Base-by-base conservation (phyloP, 2,888 invertebrate species). In the Willowsia nigromaculata region DNA sequence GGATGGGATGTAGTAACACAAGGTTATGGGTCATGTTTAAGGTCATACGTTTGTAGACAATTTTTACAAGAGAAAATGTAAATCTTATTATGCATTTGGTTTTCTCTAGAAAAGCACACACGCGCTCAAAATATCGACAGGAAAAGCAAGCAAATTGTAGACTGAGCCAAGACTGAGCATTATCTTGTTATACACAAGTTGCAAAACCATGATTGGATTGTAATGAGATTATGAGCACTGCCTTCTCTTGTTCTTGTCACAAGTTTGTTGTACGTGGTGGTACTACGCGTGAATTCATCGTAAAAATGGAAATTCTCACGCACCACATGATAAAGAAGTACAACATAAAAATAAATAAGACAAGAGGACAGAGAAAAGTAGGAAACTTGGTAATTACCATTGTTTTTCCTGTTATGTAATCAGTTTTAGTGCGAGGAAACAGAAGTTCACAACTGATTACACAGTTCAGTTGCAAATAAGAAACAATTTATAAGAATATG, bases 351-450 rank as follows among this genome's bases (percentile, higher is more conserved):
- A 25, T 18, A 65, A 43, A 71, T 1, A 43, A 71, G 40, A 37
- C 11, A 40, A 11, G 7, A 9, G 62, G 22, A 59, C n/a, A 56
- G 30, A 84, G 37, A 30, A 25, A 13, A 82, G 33, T 37, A 0
- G 9, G 7, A 13, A 18, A 62, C 22, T 30, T 15, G 59, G 62
- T 56, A 85, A 78, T 76, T 85, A 85, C 62, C 76, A 43, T 85
- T 78, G 59, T 85, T 76, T 62, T 78, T 40, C 30, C 56, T 76
- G 85, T 30, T 71, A 56, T 74, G 71, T 74, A 84, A 84, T 84
- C 74, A 11, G 22, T 18, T 37, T 13, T 37, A n/a, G 22, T 22
- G 43, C 18, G 37, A 40, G 71, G 18, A 71, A 71, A 71, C 43
- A 71, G 22, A 56, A 18, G 22, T 22, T n/a, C 30, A 33, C n/a